Base-by-base conservation (phyloP, 2,797 vertebrate species). In the Phoeniculus purpureus region DNA sequence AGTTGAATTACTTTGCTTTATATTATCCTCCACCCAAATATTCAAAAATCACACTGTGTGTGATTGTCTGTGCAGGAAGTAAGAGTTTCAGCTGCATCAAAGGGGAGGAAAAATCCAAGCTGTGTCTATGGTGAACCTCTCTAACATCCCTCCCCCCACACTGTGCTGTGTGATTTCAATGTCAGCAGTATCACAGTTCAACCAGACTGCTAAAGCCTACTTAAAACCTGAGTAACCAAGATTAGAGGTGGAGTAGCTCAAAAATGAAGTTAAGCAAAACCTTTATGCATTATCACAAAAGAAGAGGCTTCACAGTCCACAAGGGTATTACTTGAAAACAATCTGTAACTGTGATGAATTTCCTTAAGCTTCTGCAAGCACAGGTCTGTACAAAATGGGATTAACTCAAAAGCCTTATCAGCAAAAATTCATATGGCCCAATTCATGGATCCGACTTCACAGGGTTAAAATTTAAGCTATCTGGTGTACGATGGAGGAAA, bases 321-420 rank as follows among this genome's bases (percentile, higher is more conserved):
- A 52, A 92, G 89, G 72, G 34, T 94, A 93, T 73, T 87, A 94
- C 76, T 92, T 81, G 70, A 93, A 96, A 94, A 96, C 93, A 93
- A 94, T 93, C 89, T 79, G 73, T 54, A 85, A 93, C 84, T 81
- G 64, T 83, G 93, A 93, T 95, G 86, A 92, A 87, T 93, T 92
- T 92, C 73, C 93, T 76, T 93, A 94, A 93, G 88, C 96, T 85
- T 64, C 81, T 83, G 66, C 92, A 93, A 80, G 62, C 84, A 81
- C 74, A 93, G 84, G 86, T 94, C 93, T 93, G 66, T 93, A 87
- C n/a, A 76, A 93, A 95, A 95, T 32, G 48, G 89, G 94, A 96
- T 96, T 95, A 96, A 94, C 89, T 85, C 79, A 85, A 94, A 37
- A 96, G 81, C 84, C 89, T 95, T 96, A 96, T 93, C 94, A 95